Base-by-base conservation (phyloP, 2,113 vertebrate species). In the Carassius gibelio region DNA sequence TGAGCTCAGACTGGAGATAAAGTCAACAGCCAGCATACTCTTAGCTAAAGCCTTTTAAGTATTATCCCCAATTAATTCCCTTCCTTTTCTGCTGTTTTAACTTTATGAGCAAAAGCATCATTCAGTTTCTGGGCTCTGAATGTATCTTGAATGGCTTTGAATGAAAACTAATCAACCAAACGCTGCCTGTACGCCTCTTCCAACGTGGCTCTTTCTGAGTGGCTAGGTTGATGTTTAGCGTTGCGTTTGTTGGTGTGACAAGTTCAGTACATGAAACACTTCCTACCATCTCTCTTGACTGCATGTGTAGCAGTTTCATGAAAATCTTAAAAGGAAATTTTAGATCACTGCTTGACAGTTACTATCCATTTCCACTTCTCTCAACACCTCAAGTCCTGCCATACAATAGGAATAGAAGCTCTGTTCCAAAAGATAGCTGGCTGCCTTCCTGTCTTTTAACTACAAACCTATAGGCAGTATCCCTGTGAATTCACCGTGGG, bases 1-100 rank as follows among this genome's bases (percentile, higher is more conserved):
- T 62, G 55, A 74, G 69, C 84, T 81, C 55, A 79, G 23, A 85
- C 64, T 61, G 69, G 66, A 81, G 69, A 86, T 86, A 68, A 85
- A 62, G 68, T 75, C 55, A 64, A 68, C 76, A 87, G 68, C 42
- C 26, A 55, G 68, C 72, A 36, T 59, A 82, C 68, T 15, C 81
- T 72, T 59, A 72, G 68, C 81, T 74, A 23, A 83, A 72, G 64
- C 81, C 19, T 83, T 83, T 83, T 72, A 83, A 83, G 81, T 61
- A 81, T 59, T 74, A 57, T 57, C 80, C 83, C 78, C 50, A 6
- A 61, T 59, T 76, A 68, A 55, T 75, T 66, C 61, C 72, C 61
- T 69, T 74, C 52, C 61, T 61, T 84, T 75, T 77, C 72, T 76
- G 50, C 50, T 23, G 36, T 36, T 62, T 66, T 75, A 59, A 61